Conservation (phyloP, 2,113 vertebrate genomes). For the Thomomys bottae region DNA sequence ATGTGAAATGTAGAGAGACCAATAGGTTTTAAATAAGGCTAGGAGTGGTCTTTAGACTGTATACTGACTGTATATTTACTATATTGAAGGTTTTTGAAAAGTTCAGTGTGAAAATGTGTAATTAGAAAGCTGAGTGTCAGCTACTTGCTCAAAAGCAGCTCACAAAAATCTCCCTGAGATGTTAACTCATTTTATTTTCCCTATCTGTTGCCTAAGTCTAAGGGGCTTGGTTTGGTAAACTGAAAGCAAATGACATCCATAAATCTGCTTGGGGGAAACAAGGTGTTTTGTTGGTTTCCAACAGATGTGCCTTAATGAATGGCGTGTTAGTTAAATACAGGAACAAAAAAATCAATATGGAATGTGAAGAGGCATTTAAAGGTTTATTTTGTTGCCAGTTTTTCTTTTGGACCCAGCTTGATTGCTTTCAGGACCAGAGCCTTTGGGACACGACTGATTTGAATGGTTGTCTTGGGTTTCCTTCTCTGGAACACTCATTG, state of each 20-base stretch:
- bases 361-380: conserved; percentile 53
- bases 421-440: conserved; percentile 1
- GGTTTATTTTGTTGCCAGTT: not conserved
- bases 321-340: conserved; percentile 44
- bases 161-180: not conserved
- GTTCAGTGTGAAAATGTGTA: not conserved
- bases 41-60: no score
- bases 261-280: not conserved
- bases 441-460: conserved; percentile 12
- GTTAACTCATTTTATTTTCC: conserved; percentile 37
- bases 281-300: not conserved
- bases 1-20: not conserved
- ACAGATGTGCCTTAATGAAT: conserved; percentile 26
- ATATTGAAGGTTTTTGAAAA: not conserved
- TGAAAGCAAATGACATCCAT: conserved; percentile 29
- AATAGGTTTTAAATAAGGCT: not conserved
- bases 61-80: no score
- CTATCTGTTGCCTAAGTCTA: not conserved
- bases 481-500: not conserved
- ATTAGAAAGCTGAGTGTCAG: not conserved
- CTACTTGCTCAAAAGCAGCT: not conserved
- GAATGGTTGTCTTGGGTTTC: not conserved
- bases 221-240: not conserved
- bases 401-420: conserved; percentile 25
- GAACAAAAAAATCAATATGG: conserved; percentile 49